A percentile compares a stretch with the other conserved stretches of the same genome.
Evolutionary conservation across 2,888 invertebrate genomes (phyloP).

Genomic region (Sisyra terminalis): DNA sequence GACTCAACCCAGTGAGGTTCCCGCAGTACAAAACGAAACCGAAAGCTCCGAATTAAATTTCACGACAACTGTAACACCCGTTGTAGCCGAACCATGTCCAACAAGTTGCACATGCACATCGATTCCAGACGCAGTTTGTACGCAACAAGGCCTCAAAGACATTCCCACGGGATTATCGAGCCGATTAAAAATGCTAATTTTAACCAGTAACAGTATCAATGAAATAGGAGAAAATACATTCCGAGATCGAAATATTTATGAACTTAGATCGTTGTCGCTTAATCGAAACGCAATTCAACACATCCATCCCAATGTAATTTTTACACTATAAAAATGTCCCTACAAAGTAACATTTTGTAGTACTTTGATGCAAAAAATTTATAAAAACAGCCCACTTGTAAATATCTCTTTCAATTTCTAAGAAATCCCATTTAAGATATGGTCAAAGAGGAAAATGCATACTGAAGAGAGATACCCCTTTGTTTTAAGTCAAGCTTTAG

Average conservation of each 20-base stretch:
- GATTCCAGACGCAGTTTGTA: constrained; percentile 27
- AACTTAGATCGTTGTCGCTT: constrained; percentile 22
- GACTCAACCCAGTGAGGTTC: not conserved
- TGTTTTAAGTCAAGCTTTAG: too few relatives aligned
- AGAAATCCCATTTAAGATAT: too few relatives aligned
- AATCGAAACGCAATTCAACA: constrained; percentile 22
- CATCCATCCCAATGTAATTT: constrained; percentile 17
- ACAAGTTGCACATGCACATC: constrained; percentile 21
- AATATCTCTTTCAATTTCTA: too few relatives aligned
- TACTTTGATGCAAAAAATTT: too few relatives aligned
- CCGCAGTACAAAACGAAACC: not conserved
- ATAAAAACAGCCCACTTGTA: too few relatives aligned
- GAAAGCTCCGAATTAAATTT: not conserved
- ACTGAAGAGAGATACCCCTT: too few relatives aligned
- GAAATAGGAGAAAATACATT: constrained; percentile 17
- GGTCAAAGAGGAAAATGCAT: too few relatives aligned
- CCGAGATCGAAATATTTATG: constrained; percentile 16
- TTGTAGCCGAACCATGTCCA: constrained; percentile 18
- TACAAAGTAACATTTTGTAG: too few relatives aligned
- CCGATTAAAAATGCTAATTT: constrained; percentile 25
- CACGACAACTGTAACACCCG: not conserved
- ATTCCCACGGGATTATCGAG: constrained; percentile 29
- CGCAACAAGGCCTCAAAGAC: constrained; percentile 29
- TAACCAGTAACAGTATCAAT: constrained; percentile 29
- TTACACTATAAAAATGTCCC: too few relatives aligned